Percentiles rank a stretch among this genome's conserved stretches.
phyloP scores from a whole-genome alignment of 1,140 invertebrate genomes.

The Microplitis demolitor region DNA sequence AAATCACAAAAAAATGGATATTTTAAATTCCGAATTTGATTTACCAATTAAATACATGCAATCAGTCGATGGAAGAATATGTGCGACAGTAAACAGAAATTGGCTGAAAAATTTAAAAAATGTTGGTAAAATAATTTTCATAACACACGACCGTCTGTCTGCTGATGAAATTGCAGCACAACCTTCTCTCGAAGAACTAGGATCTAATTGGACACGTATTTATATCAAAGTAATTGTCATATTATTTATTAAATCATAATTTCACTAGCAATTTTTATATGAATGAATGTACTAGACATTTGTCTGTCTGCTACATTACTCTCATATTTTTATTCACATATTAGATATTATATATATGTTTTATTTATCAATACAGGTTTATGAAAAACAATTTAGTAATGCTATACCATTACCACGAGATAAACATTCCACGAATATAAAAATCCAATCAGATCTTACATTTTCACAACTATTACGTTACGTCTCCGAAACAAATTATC shows the following conservation, averaged over 20 bases:
- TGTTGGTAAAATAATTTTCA: constrained; percentile 47
- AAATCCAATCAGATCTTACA: constrained; percentile 68
- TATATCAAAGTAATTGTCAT: constrained; percentile 50
- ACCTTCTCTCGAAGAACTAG: constrained; percentile 50
- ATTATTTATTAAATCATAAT: constrained; percentile 9
- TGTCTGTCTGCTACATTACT: too few relatives aligned
- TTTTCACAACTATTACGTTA: constrained; percentile 80
- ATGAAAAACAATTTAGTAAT: constrained; percentile 69
- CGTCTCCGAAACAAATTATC: constrained; percentile 79
- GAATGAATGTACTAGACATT: too few relatives aligned
- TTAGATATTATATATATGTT: constrained; percentile 8
- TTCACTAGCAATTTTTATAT: too few relatives aligned
- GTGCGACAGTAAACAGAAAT: constrained; percentile 47
- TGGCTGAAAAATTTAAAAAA: constrained; percentile 50
- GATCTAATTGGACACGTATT: constrained; percentile 48
- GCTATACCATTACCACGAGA: constrained; percentile 74
- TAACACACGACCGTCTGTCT: constrained; percentile 48
- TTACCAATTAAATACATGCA: constrained; percentile 53
- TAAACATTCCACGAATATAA: constrained; percentile 61
- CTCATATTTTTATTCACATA: neutral
- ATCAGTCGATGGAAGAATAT: constrained; percentile 48
- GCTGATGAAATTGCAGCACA: constrained; percentile 55
- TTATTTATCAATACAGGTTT: constrained; percentile 59
- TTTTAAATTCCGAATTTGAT: constrained; percentile 44
- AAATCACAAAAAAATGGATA: constrained; percentile 42